Percentiles rank a stretch among this genome's conserved stretches.
Conservation (phyloP, 2,797 vertebrate genomes). For the Chelon auratus region DNA sequence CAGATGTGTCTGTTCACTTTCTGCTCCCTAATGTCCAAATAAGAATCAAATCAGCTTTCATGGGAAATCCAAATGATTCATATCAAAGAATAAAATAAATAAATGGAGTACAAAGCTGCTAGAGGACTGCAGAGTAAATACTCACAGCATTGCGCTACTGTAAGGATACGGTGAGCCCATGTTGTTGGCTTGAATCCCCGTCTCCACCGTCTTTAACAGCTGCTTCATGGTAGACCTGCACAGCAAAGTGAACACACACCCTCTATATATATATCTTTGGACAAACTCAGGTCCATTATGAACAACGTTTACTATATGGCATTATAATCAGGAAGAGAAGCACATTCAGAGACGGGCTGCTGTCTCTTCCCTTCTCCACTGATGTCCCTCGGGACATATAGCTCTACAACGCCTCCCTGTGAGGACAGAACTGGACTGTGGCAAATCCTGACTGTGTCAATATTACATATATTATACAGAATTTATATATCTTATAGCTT, state of each 20-base stretch:
- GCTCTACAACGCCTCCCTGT: too few relatives aligned
- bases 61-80: too few relatives aligned
- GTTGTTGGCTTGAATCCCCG: conserved; percentile 87
- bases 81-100: not conserved
- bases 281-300: too few relatives aligned
- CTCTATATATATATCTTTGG: not conserved
- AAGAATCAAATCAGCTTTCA: not conserved
- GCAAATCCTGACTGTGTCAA: too few relatives aligned
- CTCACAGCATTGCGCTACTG: conserved; percentile 75
- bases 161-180: conserved; percentile 75
- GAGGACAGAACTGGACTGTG: too few relatives aligned
- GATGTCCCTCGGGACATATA: too few relatives aligned
- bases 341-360: too few relatives aligned
- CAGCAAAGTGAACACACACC: not conserved
- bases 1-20: not conserved
- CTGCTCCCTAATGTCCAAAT: not conserved
- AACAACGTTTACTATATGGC: too few relatives aligned
- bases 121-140: conserved; percentile 9
- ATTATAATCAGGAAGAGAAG: too few relatives aligned
- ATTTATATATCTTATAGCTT: not conserved
- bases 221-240: conserved; percentile 92
- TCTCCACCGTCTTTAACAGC: conserved; percentile 89
- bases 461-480: too few relatives aligned
- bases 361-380: too few relatives aligned
- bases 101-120: not conserved